Conservation (phyloP, 2,888 invertebrate genomes). For the Cistogaster globosa region DNA sequence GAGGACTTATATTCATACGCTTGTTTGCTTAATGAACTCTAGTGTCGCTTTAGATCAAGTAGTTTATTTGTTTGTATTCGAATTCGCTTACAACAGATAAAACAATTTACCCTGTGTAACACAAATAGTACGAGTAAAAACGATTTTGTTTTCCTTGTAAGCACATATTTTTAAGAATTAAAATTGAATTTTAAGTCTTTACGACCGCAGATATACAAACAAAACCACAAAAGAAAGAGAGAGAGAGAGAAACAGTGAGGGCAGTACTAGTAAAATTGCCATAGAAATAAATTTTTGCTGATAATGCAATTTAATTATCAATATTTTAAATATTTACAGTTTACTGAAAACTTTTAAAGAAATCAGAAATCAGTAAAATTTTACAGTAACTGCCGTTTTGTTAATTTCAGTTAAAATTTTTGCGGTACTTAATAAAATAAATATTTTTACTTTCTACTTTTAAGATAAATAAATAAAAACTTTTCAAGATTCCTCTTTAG, state of each 20-base stretch:
- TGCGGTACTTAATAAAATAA: no score
- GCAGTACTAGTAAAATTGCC: background rate
- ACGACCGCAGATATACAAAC: conserved; percentile 42
- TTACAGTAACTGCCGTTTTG: no score
- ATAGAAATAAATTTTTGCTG: background rate
- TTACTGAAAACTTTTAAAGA: no score
- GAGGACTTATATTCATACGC: background rate
- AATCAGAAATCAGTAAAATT: no score
- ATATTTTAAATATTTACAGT: no score
- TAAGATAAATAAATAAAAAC: no score
- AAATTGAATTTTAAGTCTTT: conserved; percentile 71
- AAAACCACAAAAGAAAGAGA: background rate
- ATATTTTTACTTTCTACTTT: no score
- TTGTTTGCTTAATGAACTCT: conserved; percentile 3
- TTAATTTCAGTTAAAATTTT: no score
- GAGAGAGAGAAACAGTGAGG: background rate
- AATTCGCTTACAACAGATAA: conserved; percentile 8
- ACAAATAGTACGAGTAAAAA: conserved; percentile 16
- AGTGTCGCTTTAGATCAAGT: background rate
- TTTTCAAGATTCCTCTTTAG: no score
- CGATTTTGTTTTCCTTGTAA: conserved; percentile 37
- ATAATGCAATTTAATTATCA: background rate
- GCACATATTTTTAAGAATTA: conserved; percentile 57
- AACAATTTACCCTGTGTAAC: background rate
- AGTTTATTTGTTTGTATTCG: background rate